A percentile compares a stretch with the other conserved stretches of the same genome.
phyloP scores from a whole-genome alignment of 2,797 vertebrate genomes.

The Esox lucius region DNA sequence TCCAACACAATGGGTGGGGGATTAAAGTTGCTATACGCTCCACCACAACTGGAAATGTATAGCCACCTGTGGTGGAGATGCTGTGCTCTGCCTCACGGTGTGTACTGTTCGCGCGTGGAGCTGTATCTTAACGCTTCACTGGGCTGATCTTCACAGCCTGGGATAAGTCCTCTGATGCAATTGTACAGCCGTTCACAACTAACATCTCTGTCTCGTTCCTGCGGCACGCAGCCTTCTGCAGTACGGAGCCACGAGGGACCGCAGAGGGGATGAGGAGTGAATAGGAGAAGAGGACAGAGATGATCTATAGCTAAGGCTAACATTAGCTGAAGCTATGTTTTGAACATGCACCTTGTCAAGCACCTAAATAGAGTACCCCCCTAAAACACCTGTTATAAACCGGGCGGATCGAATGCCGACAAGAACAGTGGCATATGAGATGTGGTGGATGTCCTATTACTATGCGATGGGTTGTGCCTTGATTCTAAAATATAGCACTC shows the following conservation, averaged over 20 bases:
- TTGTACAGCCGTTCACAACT: constrained; percentile 5
- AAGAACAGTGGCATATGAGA: too few relatives aligned
- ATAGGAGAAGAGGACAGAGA: neutral
- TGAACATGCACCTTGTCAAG: too few relatives aligned
- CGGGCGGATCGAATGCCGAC: too few relatives aligned
- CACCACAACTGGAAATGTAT: neutral
- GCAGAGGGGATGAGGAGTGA: neutral
- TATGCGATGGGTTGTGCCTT: too few relatives aligned
- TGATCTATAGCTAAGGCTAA: neutral
- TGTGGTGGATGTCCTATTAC: too few relatives aligned
- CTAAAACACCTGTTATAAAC: too few relatives aligned
- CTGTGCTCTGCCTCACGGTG: neutral
- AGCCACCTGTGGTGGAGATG: neutral
- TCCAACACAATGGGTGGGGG: constrained; percentile 20
- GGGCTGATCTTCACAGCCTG: constrained; percentile 6
- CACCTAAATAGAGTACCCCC: too few relatives aligned
- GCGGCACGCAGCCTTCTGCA: neutral
- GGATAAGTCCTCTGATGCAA: constrained; percentile 13
- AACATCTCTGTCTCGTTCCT: neutral
- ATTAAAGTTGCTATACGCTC: constrained; percentile 19
- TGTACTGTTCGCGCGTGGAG: neutral
- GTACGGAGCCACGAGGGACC: neutral
- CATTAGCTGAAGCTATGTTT: neutral
- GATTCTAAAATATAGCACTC: too few relatives aligned
- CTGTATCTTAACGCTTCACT: neutral